Evolutionary conservation across 1,140 invertebrate genomes (phyloP).

Genomic region (Oryctes rhinoceros): DNA sequence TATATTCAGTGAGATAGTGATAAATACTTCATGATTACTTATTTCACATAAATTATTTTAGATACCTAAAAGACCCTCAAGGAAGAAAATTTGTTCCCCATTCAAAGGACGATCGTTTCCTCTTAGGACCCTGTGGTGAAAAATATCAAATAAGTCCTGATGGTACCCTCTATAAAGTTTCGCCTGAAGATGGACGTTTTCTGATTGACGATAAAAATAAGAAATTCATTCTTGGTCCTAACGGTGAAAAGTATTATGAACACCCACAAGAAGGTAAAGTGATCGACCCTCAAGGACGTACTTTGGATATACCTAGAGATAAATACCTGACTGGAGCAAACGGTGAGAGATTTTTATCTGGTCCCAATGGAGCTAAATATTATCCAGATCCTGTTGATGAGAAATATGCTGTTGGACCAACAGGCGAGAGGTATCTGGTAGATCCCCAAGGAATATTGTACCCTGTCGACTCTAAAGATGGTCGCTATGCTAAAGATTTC

Average conservation of each 20-base stretch:
- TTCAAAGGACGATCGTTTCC: conserved; percentile 14
- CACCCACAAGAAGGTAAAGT: conserved; percentile 13
- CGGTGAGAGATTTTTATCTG: conserved; percentile 13
- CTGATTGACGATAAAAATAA: conserved; percentile 17
- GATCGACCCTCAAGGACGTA: conserved; percentile 14
- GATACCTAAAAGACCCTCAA: conserved; percentile 9
- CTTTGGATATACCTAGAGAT: not conserved
- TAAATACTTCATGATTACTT: no score
- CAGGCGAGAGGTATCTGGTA: conserved; percentile 9
- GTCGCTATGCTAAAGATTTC: not conserved
- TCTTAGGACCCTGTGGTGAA: conserved; percentile 25
- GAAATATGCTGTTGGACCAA: conserved; percentile 18
- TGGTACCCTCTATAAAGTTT: not conserved
- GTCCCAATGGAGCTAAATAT: conserved; percentile 20
- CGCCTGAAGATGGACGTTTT: conserved; percentile 25
- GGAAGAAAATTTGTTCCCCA: conserved; percentile 2
- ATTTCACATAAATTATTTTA: not conserved
- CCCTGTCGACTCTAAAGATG: conserved; percentile 36
- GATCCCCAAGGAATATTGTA: conserved; percentile 1
- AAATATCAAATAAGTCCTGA: conserved; percentile 23
- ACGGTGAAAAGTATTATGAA: conserved; percentile 8
- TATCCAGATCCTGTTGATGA: conserved; percentile 30
- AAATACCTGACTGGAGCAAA: not conserved
- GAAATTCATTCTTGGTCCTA: conserved; percentile 5
- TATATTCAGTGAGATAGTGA: no score